Percentiles rank a stretch among this genome's conserved stretches.
Evolutionary conservation across 2,797 vertebrate species (phyloP).

Genomic region (Pogoniulus pusillus): DNA sequence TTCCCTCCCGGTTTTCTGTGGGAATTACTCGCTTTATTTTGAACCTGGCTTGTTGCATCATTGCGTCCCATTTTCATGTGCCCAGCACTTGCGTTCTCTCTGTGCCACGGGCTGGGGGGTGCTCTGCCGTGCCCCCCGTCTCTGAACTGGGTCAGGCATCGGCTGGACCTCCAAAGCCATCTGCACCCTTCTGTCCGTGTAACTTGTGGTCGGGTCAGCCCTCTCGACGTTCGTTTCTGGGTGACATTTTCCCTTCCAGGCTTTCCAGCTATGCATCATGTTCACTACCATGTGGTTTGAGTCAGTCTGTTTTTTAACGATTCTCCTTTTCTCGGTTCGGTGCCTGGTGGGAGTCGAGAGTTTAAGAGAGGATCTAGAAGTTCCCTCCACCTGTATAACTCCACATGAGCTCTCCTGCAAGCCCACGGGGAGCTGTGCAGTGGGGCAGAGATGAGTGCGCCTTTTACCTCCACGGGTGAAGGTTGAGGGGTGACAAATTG

Average conservation of each 20-base stretch:
- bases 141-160: rapidly evolving
- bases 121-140: rapidly evolving
- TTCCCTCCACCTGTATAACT: background rate
- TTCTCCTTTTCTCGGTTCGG: background rate
- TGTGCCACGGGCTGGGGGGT: background rate
- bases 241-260: background rate
- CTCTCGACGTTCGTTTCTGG: rapidly evolving
- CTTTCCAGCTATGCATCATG: background rate
- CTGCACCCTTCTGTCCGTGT: rapidly evolving
- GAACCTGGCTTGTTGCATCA: rapidly evolving
- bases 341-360: background rate
- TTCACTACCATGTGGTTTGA: background rate
- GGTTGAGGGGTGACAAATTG: rapidly evolving
- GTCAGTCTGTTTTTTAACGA: background rate
- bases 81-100: rapidly evolving
- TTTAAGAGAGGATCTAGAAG: background rate
- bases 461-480: background rate
- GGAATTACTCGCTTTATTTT: rapidly evolving
- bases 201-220: background rate
- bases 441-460: background rate
- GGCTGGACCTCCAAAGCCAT: rapidly evolving
- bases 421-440: rapidly evolving
- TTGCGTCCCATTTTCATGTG: rapidly evolving
- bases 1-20: background rate
- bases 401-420: background rate